Evolutionary conservation across 2,797 vertebrate species (phyloP).

Genomic region (Sebastolobus altivelis): DNA sequence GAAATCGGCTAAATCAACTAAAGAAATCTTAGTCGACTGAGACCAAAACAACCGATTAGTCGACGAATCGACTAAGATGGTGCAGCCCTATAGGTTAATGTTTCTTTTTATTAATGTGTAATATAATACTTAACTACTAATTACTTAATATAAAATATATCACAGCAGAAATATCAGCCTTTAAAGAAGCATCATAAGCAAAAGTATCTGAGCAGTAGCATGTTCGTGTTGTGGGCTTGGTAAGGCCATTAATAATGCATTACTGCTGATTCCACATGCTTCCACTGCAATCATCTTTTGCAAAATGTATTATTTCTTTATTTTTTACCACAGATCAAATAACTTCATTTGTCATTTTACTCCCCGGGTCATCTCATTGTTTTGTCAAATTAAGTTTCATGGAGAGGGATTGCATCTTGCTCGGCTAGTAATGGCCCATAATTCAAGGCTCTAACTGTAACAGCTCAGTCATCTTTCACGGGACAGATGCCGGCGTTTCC

Average conservation of each 20-base stretch:
- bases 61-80: too few relatives aligned
- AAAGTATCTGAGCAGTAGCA: slow-evolving; percentile 41
- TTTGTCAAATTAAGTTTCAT: slow-evolving; percentile 74
- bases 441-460: slow-evolving; percentile 75
- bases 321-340: slow-evolving; percentile 44
- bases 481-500: slow-evolving; percentile 68
- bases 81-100: slow-evolving; percentile 8
- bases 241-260: slow-evolving; percentile 69
- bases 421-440: slow-evolving; percentile 72
- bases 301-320: slow-evolving; percentile 31
- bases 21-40: too few relatives aligned
- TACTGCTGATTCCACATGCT: slow-evolving; percentile 71
- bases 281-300: slow-evolving; percentile 59
- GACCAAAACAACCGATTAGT: too few relatives aligned
- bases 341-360: slow-evolving; percentile 77
- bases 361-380: slow-evolving; percentile 67
- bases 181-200: slow-evolving; percentile 43
- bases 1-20: too few relatives aligned
- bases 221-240: slow-evolving; percentile 32
- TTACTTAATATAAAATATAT: slow-evolving; percentile 34
- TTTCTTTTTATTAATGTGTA: slow-evolving; percentile 42
- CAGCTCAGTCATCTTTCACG: slow-evolving; percentile 76
- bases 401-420: slow-evolving; percentile 69
- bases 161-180: slow-evolving; percentile 1
- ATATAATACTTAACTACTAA: too few relatives aligned